Evolutionary conservation across 2,113 vertebrate genomes (phyloP), one percentile per base, ranked within the genome.

Genomic region (Empidonax traillii): DNA sequence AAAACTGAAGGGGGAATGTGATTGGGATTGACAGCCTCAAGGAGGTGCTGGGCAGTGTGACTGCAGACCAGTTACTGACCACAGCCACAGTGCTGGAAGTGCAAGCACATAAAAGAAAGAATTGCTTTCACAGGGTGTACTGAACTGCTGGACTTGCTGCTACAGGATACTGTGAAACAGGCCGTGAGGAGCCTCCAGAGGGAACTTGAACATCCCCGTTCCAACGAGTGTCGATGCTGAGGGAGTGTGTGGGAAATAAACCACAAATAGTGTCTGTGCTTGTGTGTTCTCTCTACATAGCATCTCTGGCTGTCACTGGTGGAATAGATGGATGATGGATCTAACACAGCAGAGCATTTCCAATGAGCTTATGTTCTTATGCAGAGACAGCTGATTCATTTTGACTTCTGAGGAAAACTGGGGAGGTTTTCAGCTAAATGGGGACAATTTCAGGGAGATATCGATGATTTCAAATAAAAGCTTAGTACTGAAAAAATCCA

Each of bases 281-380:
- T 69, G 21, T 80, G 37, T 69, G 30, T 58, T 91, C 24, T 65
- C 74, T 87, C 8, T 16, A 71, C 86, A 86, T 49, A 81, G 20
- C 33, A 75, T 61, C 69, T 87, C 30, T 56, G 55, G 16, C 67
- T 83, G 46, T 67, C 83, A 80, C 58, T 77, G 43, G 16, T 78
- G 61, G 61, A 78, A 86, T 49, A 90, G 61, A 78, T 9, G 47
- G 55, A 28, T 81, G 72, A 86, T 2, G 7, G 47, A 39, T 81
- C 30, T 93, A 88, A 89, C 52, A 44, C 80, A 86, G 61, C 47
- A 94, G 80, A 68, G 30, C 67, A 44, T 67, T 94, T 93, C 89
- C 68, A 52, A 89, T 59, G 23, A 87, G 37, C 22, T 90, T 83
- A 56, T 90, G 30, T 35, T 93, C 21, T 74, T 76, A 52, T 27